Percentiles rank a stretch among this genome's conserved stretches.
Conservation (phyloP, 2,888 invertebrate species). For the Hemistola chrysoprasaria region DNA sequence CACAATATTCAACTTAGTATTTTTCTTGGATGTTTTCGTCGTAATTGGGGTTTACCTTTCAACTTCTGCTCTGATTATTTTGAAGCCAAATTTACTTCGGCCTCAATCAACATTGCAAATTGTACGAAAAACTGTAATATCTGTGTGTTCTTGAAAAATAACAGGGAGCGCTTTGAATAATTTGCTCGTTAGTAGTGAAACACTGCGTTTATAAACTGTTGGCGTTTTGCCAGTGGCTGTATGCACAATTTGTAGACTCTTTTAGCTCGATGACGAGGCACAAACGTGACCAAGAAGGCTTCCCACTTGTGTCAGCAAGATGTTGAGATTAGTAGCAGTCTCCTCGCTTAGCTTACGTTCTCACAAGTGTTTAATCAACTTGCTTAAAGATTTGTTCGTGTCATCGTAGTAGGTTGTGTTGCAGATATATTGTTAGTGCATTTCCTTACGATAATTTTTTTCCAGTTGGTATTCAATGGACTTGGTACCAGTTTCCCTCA, state of each 20-base stretch:
- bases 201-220: slow-evolving; percentile 69
- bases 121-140: slow-evolving; percentile 10
- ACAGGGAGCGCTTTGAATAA: slow-evolving; percentile 41
- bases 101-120: slow-evolving; percentile 6
- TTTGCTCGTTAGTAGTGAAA: slow-evolving; percentile 60
- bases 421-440: no score
- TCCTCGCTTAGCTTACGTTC: background rate
- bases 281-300: slow-evolving; percentile 61
- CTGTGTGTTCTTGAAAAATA: slow-evolving; percentile 27
- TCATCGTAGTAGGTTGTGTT: no score
- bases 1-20: no score
- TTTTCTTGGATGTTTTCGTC: no score
- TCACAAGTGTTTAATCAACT: no score
- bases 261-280: slow-evolving; percentile 53
- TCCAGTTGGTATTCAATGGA: no score
- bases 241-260: slow-evolving; percentile 61
- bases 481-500: no score
- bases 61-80: no score
- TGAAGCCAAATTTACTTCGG: slow-evolving; percentile 8
- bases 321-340: slow-evolving; percentile 28
- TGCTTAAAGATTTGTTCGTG: no score
- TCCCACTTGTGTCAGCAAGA: slow-evolving; percentile 39
- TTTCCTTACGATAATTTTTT: no score
- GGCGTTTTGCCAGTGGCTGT: slow-evolving; percentile 57
- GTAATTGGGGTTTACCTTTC: no score